Base-by-base conservation (phyloP, 2,113 vertebrate species). In the Hemichromis elongatus region DNA sequence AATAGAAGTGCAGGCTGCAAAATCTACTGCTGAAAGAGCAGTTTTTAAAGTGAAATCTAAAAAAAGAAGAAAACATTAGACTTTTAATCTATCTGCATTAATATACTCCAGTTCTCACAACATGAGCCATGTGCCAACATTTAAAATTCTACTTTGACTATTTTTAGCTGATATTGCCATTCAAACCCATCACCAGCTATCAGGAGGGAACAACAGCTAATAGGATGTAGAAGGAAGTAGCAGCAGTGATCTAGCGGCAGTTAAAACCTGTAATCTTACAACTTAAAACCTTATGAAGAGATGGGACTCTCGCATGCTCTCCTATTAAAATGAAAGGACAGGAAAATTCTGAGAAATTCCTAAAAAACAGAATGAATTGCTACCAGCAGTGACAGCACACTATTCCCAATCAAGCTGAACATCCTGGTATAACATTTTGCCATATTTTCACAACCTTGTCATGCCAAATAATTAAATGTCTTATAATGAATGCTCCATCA, bases 181-280 rank as follows among this genome's bases (percentile, higher is more conserved):
- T 47, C 1, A 1, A 26, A 47, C 40, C 12, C 3, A 28, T 70
- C 13, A 70, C 21, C 40, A 28, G 40, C 40, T 26, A 24, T 45
- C 21, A 26, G 66, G 37, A 7, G 21, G 9, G 40, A 70, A 70
- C 13, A 70, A 28, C 3, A 45, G 66, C 66, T 26, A 70, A 47
- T 47, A 6, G 45, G 14, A 47, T 47, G 14, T 47, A 18, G 16
- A 18, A 16, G 45, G 6, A 50, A 50, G 37, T 40, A 45, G 42
- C 12, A 45, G 42, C 42, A 12, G n/a, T n/a, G n/a, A 73, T 26
- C 21, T 47, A 73, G 14, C 18, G 13, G 40, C 40, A 73, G 40
- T 47, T 47, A 18, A 73, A 47, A 21, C 8, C 66, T 73, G 40
- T 73, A 73, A 73, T 47, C 66, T 47, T 70, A 28, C 66, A 70